These are phyloP conservation scores for Rhadina sibilatrix DNA, from an alignment of 2,113 vertebrate genomes.

Conservation along the genomic window DNA sequence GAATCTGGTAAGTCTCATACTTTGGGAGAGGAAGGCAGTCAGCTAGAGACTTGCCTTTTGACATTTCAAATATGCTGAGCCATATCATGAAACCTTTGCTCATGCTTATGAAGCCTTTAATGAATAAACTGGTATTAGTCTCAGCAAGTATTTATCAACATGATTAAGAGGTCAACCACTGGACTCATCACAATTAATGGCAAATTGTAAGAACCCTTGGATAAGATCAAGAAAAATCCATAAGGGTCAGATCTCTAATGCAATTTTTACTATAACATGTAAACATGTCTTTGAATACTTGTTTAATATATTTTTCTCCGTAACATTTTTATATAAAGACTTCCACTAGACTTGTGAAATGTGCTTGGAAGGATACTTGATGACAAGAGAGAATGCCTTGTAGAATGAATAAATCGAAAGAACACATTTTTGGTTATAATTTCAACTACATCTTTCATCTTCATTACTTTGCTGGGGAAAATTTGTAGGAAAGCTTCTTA, in stretches of 20 bases:
- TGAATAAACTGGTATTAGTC: neutral
- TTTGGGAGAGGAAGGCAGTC: neutral
- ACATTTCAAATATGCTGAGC: neutral
- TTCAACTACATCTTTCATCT: neutral
- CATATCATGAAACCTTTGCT: neutral
- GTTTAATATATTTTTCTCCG: neutral
- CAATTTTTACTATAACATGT: neutral
- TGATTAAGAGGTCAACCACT: neutral
- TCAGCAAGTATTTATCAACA: neutral
- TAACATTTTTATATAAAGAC: neutral
- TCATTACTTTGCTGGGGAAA: neutral
- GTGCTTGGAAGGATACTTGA: neutral
- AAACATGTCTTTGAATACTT: neutral
- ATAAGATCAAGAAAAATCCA: neutral
- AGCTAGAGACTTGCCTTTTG: neutral
- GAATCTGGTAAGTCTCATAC: neutral
- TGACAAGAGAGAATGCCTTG: neutral
- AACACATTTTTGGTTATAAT: neutral
- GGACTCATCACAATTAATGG: neutral
- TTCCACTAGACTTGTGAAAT: neutral
- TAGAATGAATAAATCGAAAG: neutral
- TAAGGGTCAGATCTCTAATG: neutral
- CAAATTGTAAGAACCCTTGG: neutral
- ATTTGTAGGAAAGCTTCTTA: neutral
- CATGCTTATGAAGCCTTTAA: neutral